Percentiles rank a stretch among this genome's conserved stretches.
Conservation (phyloP, 1,140 invertebrate species). For the Zaprionus tsacasi region DNA sequence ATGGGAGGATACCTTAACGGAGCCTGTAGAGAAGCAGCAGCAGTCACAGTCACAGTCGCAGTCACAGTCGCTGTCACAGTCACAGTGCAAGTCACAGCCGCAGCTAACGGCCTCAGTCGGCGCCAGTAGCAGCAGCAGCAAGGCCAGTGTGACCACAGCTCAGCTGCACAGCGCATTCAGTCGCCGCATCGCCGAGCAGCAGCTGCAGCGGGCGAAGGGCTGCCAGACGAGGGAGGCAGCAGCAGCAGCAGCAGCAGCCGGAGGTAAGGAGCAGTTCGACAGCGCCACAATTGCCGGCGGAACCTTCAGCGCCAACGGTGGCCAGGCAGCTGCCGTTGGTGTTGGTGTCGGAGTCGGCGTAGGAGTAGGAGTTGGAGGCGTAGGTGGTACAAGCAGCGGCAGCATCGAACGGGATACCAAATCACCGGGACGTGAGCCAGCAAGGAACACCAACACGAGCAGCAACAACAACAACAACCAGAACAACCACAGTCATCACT, state of each 20-base stretch:
- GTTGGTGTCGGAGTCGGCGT: constrained; percentile 57
- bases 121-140: constrained; percentile 10
- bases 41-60: constrained; percentile 29
- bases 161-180: constrained; percentile 73
- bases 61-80: constrained; percentile 28
- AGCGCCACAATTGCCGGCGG: constrained; percentile 81
- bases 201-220: constrained; percentile 16
- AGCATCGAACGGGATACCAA: constrained; percentile 63
- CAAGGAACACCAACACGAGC: neutral
- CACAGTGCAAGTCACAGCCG: constrained; percentile 9
- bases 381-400: constrained; percentile 58
- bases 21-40: constrained; percentile 43
- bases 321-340: constrained; percentile 82
- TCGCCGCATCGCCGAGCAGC: constrained; percentile 65
- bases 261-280: constrained; percentile 39
- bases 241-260: constrained; percentile 20
- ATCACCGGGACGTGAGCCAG: constrained; percentile 41
- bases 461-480: neutral
- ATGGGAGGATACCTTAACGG: constrained; percentile 78
- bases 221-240: constrained; percentile 49
- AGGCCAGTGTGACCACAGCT: constrained; percentile 69
- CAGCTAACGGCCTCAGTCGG: constrained; percentile 10
- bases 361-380: constrained; percentile 53
- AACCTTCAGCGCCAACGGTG: constrained; percentile 82
- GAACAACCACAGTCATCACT: constrained; percentile 24